Base-by-base conservation (phyloP, 1,140 invertebrate species). In the Rhynchophorus ferrugineus region DNA sequence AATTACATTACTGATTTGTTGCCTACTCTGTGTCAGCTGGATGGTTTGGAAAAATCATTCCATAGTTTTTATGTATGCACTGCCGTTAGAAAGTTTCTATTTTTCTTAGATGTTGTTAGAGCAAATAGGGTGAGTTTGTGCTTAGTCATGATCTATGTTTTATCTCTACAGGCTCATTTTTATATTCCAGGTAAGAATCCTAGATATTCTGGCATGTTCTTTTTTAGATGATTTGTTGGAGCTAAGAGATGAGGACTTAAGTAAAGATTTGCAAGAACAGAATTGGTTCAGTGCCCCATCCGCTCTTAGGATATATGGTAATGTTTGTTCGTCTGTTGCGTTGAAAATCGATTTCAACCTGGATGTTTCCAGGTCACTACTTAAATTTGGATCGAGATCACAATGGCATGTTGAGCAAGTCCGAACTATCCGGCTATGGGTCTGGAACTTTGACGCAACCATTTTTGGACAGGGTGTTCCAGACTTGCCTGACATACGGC, bases 61-160 rank as follows among this genome's bases (percentile, higher is more conserved):
- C 89, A 94, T 63, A 91, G 85, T 8, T 98, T 98, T 75, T 98
- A 98, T 68, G 85, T 95, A 1, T 97, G 93, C 69, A 95, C 93
- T 7, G 92, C 91, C 14, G 91, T 93, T 0, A 78, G 93, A 56
- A 96, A 95, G 65, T 96, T 98, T 69, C 82, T 96, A 57, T 98
- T 98, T 70, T 98, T 96, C 64, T 71, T 98, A 1, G 94, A 98
- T 73, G 89, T 89, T 0, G 68, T 94, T 38, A 76, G 87, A 61
- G 91, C 89, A 0, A 90, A 91, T 1, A 78, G 85, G 64, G 87
- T 98, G 34, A 46, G 37, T 17, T 7, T 33, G 7, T n/a, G 13
- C 39, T n/a, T n/a, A n/a, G n/a, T n/a, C n/a, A n/a, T 29, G 24
- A 6, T 29, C 11, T 29, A 29, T 29, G 11, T 29, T 6, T 29